Percentiles rank a stretch among this genome's conserved stretches.
phyloP scores from a whole-genome alignment of 2,888 invertebrate genomes.

The Harpalus rufipes region DNA sequence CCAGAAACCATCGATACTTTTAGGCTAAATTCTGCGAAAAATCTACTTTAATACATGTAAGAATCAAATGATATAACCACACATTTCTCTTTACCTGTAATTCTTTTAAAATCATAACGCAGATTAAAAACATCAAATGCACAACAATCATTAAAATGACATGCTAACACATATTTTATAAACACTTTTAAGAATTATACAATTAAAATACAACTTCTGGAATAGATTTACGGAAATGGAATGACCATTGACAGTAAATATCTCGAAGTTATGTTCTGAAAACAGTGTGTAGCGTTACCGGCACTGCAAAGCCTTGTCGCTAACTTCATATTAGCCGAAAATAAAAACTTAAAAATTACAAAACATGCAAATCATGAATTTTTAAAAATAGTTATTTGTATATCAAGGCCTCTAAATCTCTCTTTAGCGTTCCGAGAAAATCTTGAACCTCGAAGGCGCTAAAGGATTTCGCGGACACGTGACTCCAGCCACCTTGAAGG shows the following conservation, averaged over 20 bases:
- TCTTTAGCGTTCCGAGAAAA: too few relatives aligned
- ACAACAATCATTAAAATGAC: conserved; percentile 49
- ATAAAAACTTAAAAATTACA: conserved; percentile 3
- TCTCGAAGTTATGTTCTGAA: conserved; percentile 58
- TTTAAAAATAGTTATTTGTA: neutral
- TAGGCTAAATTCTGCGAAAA: conserved; percentile 73
- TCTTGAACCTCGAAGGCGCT: too few relatives aligned
- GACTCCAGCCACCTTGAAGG: too few relatives aligned
- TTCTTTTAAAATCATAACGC: conserved; percentile 66
- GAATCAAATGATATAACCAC: conserved; percentile 68
- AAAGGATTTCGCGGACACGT: too few relatives aligned
- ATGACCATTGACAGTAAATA: conserved; percentile 72
- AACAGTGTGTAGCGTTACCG: conserved; percentile 44
- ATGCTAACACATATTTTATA: conserved; percentile 35
- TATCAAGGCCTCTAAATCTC: too few relatives aligned
- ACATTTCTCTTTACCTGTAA: conserved; percentile 68
- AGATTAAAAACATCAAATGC: conserved; percentile 40
- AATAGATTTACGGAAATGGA: conserved; percentile 69
- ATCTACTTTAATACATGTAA: conserved; percentile 35
- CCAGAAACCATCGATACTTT: conserved; percentile 84
- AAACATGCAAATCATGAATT: conserved; percentile 16
- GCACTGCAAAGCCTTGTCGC: conserved; percentile 8
- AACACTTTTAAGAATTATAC: conserved; percentile 46
- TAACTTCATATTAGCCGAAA: conserved; percentile 35
- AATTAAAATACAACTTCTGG: conserved; percentile 65